These are phyloP conservation scores for Geodia barretti DNA, from an alignment of 37 sponge, comb jelly and placozoan species.

Conservation along the genomic window DNA sequence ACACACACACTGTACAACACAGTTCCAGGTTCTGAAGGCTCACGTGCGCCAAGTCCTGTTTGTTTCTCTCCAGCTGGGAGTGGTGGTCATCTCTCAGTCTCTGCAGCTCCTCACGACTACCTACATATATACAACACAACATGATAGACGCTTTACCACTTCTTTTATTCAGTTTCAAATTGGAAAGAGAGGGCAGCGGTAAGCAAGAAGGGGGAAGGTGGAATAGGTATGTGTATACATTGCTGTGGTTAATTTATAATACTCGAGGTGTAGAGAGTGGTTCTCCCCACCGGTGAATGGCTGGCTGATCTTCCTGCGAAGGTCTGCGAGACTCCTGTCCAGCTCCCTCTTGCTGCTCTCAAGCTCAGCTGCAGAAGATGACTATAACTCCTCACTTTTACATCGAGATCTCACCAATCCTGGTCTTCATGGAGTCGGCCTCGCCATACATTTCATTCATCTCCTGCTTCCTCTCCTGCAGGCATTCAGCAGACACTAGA, in stretches of 20 bases:
- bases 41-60: constrained; percentile 41
- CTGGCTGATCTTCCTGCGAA: constrained; percentile 37
- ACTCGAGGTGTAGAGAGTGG: neutral
- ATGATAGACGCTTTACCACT: neutral
- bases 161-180: neutral
- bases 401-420: constrained; percentile 35
- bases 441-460: constrained; percentile 63
- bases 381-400: too few species aligned
- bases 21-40: neutral
- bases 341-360: constrained; percentile 70
- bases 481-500: neutral
- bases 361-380: constrained; percentile 34
- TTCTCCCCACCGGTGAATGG: constrained; percentile 32
- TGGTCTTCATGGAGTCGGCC: constrained; percentile 39
- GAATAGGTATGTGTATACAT: too few species aligned
- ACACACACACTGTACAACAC: neutral
- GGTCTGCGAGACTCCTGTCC: constrained; percentile 30
- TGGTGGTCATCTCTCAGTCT: constrained; percentile 23
- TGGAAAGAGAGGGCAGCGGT: too few species aligned
- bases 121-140: constrained; percentile 4
- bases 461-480: constrained; percentile 47
- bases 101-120: constrained; percentile 46
- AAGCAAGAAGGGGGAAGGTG: too few species aligned
- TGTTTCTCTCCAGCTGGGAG: constrained; percentile 41
- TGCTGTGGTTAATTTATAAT: too few species aligned